phyloP scores from a whole-genome alignment of 2,113 vertebrate genomes.

The Dissostichus mawsoni region DNA sequence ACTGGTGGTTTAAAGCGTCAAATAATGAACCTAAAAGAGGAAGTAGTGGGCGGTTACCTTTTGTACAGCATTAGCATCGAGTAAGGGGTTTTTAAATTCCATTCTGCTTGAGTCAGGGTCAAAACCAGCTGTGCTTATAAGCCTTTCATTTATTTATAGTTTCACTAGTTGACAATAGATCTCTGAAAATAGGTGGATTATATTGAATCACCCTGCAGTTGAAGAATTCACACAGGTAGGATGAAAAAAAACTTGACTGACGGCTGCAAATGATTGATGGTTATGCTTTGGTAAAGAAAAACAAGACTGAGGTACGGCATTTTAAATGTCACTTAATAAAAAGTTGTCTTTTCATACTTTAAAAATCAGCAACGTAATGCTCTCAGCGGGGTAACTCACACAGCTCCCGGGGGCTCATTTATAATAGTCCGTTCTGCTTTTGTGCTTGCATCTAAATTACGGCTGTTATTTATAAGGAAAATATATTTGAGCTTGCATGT shows the following conservation, averaged over 20 bases:
- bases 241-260: conserved; percentile 4
- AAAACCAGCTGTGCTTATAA: background rate
- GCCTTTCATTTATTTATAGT: background rate
- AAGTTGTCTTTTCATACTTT: conserved; percentile 3
- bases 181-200: conserved; percentile 9
- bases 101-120: conserved; percentile 2
- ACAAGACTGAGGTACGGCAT: background rate
- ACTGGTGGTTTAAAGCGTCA: conserved; percentile 1
- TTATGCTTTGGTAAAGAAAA: background rate
- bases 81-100: conserved; percentile 1
- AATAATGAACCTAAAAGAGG: conserved; percentile 24
- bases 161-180: background rate
- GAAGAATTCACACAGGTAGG: conserved; percentile 12
- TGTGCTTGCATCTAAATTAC: background rate
- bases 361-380: background rate
- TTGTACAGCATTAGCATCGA: background rate
- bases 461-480: background rate
- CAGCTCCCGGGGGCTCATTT: conserved; percentile 12
- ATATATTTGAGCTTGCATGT: background rate
- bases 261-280: conserved; percentile 1
- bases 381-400: conserved; percentile 2
- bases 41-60: conserved; percentile 28
- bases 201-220: conserved; percentile 7
- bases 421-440: background rate
- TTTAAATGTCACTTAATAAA: conserved; percentile 25